A percentile compares a stretch with the other conserved stretches of the same genome.
Conservation (phyloP, 2,888 invertebrate genomes). For the Mythimna loreyi region DNA sequence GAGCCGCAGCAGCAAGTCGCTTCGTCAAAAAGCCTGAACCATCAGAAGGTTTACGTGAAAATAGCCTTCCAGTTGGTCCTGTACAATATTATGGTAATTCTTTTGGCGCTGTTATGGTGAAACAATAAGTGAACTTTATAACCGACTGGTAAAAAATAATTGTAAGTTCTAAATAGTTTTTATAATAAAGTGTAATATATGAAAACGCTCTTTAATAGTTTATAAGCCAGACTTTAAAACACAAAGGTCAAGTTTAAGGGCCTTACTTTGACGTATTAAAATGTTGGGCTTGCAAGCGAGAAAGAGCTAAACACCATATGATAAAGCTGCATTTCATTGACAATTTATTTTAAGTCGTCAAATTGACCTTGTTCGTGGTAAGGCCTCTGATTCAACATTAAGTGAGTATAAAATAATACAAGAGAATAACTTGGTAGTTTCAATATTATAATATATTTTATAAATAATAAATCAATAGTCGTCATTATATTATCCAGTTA, state of each 20-base stretch:
- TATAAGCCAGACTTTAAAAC: not conserved
- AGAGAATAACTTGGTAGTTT: not conserved
- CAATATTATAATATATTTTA: not conserved
- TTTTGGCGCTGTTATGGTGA: slow-evolving; percentile 14
- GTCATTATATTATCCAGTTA: too few relatives aligned
- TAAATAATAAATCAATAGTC: too few relatives aligned
- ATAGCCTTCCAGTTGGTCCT: not conserved
- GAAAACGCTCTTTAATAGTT: not conserved
- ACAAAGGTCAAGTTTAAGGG: not conserved
- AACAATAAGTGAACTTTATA: not conserved
- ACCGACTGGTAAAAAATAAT: not conserved
- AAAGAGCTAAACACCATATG: too few relatives aligned
- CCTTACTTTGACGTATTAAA: too few relatives aligned
- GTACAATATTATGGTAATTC: not conserved
- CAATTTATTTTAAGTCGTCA: too few relatives aligned
- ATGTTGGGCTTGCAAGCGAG: too few relatives aligned
- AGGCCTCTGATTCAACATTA: not conserved
- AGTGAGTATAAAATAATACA: not conserved
- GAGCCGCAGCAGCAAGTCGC: slow-evolving; percentile 28
- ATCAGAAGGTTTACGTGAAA: not conserved
- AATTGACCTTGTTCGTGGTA: too few relatives aligned
- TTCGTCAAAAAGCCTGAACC: slow-evolving; percentile 12
- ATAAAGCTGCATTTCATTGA: too few relatives aligned
- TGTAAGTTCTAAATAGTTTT: slow-evolving; percentile 4
- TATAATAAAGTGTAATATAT: not conserved